phyloP scores from a whole-genome alignment of 1,140 invertebrate species.

The Pygmarrhopalites habei region DNA sequence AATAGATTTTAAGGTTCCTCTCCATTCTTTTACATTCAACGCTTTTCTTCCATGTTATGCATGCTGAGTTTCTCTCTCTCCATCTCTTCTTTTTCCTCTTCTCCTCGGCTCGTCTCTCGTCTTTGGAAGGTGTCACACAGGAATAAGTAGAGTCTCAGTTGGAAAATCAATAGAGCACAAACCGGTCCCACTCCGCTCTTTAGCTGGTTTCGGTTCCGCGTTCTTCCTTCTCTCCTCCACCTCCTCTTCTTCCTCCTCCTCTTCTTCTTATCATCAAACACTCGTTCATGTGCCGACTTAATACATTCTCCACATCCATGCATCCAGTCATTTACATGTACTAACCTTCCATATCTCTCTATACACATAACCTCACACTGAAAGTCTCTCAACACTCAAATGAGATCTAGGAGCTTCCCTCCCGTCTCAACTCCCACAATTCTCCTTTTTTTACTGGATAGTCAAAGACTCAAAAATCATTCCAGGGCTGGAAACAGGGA shows the following conservation, averaged over 20 bases:
- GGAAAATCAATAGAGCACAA: slow-evolving; percentile 12
- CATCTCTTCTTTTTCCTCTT: background rate
- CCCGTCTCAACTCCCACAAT: background rate
- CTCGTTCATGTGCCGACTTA: too few relatives aligned
- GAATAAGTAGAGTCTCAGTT: background rate
- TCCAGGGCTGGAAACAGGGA: too few relatives aligned
- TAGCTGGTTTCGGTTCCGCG: slow-evolving; percentile 7
- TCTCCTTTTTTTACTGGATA: background rate
- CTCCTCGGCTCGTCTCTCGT: background rate
- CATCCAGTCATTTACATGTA: background rate
- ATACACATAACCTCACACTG: background rate
- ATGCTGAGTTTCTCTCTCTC: background rate
- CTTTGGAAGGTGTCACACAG: slow-evolving; percentile 8
- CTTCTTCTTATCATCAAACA: background rate
- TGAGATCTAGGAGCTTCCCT: background rate
- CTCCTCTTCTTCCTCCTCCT: background rate
- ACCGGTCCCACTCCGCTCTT: slow-evolving; percentile 13
- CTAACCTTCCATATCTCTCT: background rate
- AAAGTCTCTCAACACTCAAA: background rate
- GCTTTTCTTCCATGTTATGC: background rate
- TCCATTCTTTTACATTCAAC: slow-evolving; percentile 10
- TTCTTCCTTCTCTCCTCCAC: background rate
- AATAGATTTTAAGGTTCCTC: slow-evolving; percentile 36
- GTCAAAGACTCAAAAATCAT: too few relatives aligned
- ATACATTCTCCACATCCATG: background rate